Conservation (phyloP, 2,888 invertebrate species). For the Eulithis prunata region DNA sequence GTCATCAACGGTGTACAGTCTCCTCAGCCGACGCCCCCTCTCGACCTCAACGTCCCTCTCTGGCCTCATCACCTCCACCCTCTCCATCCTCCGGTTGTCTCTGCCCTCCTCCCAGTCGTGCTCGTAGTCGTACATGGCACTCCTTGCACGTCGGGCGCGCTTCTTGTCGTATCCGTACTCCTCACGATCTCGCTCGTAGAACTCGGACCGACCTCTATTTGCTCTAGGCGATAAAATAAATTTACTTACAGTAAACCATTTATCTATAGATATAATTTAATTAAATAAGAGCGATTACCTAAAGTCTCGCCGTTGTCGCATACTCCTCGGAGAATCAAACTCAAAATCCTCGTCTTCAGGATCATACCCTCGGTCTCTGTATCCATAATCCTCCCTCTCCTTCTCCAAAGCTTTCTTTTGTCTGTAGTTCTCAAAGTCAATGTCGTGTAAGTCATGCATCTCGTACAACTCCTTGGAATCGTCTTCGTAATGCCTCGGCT, state of each 20-base stretch:
- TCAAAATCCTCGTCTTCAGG: slow-evolving; percentile 77
- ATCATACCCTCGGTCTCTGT: slow-evolving; percentile 69
- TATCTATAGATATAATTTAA: too few relatives aligned
- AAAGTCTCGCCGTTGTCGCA: slow-evolving; percentile 53
- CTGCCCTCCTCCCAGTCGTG: slow-evolving; percentile 53
- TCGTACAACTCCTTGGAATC: slow-evolving; percentile 71
- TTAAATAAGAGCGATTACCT: slow-evolving; percentile 45
- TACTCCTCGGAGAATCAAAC: slow-evolving; percentile 62
- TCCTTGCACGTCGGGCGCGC: slow-evolving; percentile 64
- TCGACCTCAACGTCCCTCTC: slow-evolving; percentile 46
- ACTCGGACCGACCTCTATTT: slow-evolving; percentile 69
- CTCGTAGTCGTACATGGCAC: slow-evolving; percentile 67
- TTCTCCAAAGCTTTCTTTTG: slow-evolving; percentile 74
- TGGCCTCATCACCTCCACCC: slow-evolving; percentile 19
- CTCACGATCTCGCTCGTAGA: slow-evolving; percentile 62
- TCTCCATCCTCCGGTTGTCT: slow-evolving; percentile 37
- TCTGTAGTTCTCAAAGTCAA: slow-evolving; percentile 78
- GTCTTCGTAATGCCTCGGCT: slow-evolving; percentile 61
- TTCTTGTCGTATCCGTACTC: slow-evolving; percentile 52
- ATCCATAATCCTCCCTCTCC: slow-evolving; percentile 59
- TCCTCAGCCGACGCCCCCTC: slow-evolving; percentile 54
- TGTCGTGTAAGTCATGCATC: slow-evolving; percentile 75
- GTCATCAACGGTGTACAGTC: slow-evolving; percentile 70
- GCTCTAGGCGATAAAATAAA: slow-evolving; percentile 41
- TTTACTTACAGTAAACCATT: background rate